These are phyloP conservation scores for Solea senegalensis DNA, from an alignment of 2,113 vertebrate genomes.

Conservation along the genomic window DNA sequence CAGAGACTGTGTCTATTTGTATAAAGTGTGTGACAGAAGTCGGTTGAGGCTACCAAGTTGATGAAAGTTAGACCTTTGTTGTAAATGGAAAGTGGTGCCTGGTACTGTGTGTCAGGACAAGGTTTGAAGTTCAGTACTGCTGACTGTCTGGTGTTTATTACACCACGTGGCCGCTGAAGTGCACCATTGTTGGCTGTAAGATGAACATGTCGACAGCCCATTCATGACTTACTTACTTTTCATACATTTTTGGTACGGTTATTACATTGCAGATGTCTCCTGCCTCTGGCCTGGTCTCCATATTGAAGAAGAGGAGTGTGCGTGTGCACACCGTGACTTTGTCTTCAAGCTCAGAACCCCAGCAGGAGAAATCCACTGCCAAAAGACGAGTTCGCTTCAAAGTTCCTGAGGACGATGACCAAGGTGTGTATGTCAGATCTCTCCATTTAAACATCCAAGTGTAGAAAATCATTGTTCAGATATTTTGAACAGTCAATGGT, in stretches of 20 bases:
- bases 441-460: neutral
- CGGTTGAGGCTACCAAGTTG: too few relatives aligned
- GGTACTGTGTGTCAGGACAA: neutral
- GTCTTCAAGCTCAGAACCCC: conserved; percentile 63
- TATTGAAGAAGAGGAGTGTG: conserved; percentile 88
- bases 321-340: conserved; percentile 64
- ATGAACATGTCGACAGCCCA: neutral
- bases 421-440: conserved; percentile 79
- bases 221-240: neutral
- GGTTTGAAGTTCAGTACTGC: conserved; percentile 5
- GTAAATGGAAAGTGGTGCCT: neutral
- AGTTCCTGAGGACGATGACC: conserved; percentile 90
- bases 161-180: conserved; percentile 5
- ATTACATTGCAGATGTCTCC: conserved; percentile 82
- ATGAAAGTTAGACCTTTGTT: too few relatives aligned
- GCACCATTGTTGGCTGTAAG: neutral
- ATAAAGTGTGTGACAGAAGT: too few relatives aligned
- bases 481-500: neutral
- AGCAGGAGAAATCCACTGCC: conserved; percentile 74
- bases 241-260: neutral
- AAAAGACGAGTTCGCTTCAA: conserved; percentile 93
- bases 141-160: conserved; percentile 24
- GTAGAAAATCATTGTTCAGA: neutral
- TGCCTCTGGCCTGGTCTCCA: conserved; percentile 90
- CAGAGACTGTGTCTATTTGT: too few relatives aligned